Evolutionary conservation across 2,888 invertebrate species (phyloP).

Genomic region (Agrochola circellaris): DNA sequence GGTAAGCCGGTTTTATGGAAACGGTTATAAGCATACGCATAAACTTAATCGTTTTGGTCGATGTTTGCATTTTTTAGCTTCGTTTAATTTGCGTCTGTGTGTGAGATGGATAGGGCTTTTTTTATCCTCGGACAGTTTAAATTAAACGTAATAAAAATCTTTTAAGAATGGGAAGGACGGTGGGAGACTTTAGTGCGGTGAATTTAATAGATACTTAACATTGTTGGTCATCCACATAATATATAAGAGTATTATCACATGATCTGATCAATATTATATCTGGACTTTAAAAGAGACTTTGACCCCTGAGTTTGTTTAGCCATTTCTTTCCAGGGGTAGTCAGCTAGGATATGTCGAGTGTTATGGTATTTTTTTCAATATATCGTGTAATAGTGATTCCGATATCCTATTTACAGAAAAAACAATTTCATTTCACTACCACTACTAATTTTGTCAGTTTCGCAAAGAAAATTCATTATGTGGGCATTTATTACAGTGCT

Average conservation of each 20-base stretch:
- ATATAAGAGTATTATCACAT: neutral
- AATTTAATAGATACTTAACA: neutral
- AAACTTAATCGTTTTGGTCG: constrained; percentile 27
- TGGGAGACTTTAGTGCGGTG: neutral
- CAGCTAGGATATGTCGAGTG: neutral
- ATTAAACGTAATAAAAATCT: no score
- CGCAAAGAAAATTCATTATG: constrained; percentile 36
- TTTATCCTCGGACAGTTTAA: neutral
- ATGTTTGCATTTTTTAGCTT: neutral
- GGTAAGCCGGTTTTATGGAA: constrained; percentile 29
- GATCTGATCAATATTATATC: neutral
- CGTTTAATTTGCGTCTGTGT: neutral
- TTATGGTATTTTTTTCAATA: no score
- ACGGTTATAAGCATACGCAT: constrained; percentile 8
- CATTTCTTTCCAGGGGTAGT: neutral
- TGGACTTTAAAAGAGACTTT: neutral
- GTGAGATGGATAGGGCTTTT: neutral
- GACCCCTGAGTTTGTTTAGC: neutral
- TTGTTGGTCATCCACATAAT: neutral
- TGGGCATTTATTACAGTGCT: constrained; percentile 46
- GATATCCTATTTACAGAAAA: neutral
- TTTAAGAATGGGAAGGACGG: neutral
- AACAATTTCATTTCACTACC: neutral
- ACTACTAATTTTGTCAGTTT: neutral
- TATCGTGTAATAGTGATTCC: neutral